Conservation (phyloP, 2,888 invertebrate species). For the Drosophila neutralis region DNA sequence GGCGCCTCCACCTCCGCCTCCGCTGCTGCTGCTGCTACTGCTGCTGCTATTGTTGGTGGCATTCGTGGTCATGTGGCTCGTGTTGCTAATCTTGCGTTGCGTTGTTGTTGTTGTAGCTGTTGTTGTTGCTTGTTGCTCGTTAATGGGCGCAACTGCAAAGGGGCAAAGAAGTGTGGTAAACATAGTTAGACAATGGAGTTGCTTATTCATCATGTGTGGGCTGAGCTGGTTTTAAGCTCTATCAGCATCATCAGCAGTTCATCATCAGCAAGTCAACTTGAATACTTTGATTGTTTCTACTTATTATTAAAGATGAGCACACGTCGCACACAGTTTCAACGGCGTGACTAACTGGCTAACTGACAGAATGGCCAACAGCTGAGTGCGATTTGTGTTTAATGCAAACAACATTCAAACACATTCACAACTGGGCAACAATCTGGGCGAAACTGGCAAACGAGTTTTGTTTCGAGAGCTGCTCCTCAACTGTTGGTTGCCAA, state of each 20-base stretch:
- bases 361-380: conserved; percentile 55
- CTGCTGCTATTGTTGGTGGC: conserved; percentile 53
- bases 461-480: conserved; percentile 42
- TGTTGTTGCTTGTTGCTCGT: conserved; percentile 52
- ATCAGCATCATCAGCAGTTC: conserved; percentile 17
- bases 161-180: conserved; percentile 38
- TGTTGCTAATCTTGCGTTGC: conserved; percentile 74
- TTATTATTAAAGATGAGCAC: conserved; percentile 69
- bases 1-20: conserved; percentile 38
- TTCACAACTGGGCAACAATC: neutral
- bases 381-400: conserved; percentile 39
- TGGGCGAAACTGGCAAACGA: conserved; percentile 40
- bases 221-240: conserved; percentile 48
- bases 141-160: conserved; percentile 81
- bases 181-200: conserved; percentile 42
- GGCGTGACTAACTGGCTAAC: conserved; percentile 58
- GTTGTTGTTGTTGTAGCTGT: neutral
- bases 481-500: conserved; percentile 60
- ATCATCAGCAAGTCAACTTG: conserved; percentile 27
- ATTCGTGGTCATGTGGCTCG: conserved; percentile 74
- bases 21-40: conserved; percentile 43
- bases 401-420: conserved; percentile 52
- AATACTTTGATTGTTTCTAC: conserved; percentile 26
- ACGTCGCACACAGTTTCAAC: conserved; percentile 30
- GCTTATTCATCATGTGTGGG: conserved; percentile 40